phyloP scores from a whole-genome alignment of 2,888 invertebrate genomes.

The Palloptera scutellata region DNA sequence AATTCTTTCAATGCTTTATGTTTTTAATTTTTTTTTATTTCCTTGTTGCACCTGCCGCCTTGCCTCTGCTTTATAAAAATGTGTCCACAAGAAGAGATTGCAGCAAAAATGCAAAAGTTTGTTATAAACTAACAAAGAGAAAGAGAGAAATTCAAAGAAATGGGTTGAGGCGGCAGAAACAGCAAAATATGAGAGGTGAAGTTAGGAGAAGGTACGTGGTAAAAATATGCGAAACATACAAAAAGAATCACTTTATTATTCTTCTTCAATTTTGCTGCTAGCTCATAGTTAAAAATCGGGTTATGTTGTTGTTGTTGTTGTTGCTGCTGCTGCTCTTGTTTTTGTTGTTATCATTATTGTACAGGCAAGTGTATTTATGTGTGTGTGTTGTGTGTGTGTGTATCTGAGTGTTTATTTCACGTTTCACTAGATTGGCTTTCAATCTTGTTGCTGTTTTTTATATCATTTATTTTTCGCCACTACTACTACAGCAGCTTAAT shows the following conservation, averaged over 20 bases:
- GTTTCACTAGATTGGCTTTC: constrained; percentile 4
- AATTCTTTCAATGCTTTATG: not conserved
- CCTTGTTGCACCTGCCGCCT: not conserved
- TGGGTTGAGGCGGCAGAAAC: too few species aligned
- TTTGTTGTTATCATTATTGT: not conserved
- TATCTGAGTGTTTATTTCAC: constrained; percentile 36
- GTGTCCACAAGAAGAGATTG: not conserved
- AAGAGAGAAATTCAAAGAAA: not conserved
- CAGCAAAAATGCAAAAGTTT: not conserved
- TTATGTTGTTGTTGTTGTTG: constrained; percentile 1
- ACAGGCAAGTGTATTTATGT: not conserved
- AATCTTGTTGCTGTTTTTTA: constrained; percentile 17
- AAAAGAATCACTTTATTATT: too few species aligned
- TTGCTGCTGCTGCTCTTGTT: not conserved
- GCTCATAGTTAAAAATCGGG: not conserved
- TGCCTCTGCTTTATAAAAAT: not conserved
- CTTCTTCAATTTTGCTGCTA: too few species aligned
- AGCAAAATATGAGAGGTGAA: too few species aligned
- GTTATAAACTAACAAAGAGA: not conserved
- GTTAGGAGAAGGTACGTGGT: too few species aligned
- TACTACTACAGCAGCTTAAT: not conserved
- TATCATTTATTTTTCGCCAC: constrained; percentile 4
- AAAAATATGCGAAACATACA: too few species aligned
- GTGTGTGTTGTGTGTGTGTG: constrained; percentile 15
- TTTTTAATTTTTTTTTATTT: too few species aligned